These are phyloP conservation scores for Agrochola circellaris DNA, from an alignment of 2,888 invertebrate species.

Conservation along the genomic window DNA sequence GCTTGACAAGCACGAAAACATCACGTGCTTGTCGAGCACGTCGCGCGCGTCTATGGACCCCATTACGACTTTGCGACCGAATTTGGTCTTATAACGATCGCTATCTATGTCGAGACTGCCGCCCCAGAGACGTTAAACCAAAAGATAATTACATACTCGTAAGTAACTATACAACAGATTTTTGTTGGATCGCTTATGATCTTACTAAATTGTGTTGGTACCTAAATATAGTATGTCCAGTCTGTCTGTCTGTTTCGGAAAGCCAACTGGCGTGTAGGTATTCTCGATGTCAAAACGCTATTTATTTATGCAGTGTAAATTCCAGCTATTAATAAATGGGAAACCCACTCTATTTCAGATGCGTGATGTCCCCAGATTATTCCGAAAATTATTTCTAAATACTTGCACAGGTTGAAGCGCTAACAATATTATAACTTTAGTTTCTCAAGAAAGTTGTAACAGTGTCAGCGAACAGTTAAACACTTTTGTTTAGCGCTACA, in stretches of 20 bases:
- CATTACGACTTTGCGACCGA: no score
- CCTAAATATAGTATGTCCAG: not conserved
- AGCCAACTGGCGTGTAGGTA: not conserved
- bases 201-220: not conserved
- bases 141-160: not conserved
- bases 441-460: slow-evolving; percentile 3
- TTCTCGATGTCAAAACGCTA: not conserved
- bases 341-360: not conserved
- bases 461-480: not conserved
- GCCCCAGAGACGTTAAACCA: not conserved
- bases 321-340: not conserved
- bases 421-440: not conserved
- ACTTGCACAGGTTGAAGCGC: not conserved
- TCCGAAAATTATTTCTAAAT: not conserved
- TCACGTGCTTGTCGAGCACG: no score
- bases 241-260: not conserved
- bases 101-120: no score
- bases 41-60: no score
- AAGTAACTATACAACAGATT: not conserved
- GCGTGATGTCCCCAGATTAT: not conserved
- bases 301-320: not conserved
- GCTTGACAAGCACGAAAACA: no score
- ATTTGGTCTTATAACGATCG: no score
- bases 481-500: not conserved
- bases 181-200: not conserved